Percentiles rank a stretch among this genome's conserved stretches.
Evolutionary conservation across 1,140 invertebrate genomes (phyloP).

Genomic region (Drosophila simulans): DNA sequence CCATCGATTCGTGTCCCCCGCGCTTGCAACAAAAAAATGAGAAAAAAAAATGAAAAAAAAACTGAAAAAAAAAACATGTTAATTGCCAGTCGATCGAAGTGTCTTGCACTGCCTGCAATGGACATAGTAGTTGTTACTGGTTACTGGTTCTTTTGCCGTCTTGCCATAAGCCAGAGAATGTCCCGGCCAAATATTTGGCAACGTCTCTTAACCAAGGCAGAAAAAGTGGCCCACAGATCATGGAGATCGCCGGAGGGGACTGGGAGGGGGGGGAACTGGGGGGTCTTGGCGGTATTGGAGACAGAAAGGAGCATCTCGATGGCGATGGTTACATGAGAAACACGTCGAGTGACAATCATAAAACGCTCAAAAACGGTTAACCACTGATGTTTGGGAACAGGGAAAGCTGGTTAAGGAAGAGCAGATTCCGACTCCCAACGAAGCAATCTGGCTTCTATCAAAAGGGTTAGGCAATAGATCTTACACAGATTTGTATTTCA

Average conservation of each 20-base stretch:
- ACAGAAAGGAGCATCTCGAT: conserved; percentile 4
- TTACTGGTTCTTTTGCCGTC: conserved; percentile 73
- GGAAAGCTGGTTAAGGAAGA: conserved; percentile 24
- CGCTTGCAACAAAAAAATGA: neutral
- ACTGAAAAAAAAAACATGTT: conserved; percentile 60
- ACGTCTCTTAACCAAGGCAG: conserved; percentile 49
- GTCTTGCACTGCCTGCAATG: conserved; percentile 27
- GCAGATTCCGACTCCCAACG: neutral
- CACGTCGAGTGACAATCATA: conserved; percentile 31
- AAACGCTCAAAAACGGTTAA: conserved; percentile 13
- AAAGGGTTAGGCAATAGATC: neutral
- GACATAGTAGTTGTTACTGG: conserved; percentile 32
- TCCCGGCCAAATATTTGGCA: conserved; percentile 68
- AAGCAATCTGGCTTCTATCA: neutral
- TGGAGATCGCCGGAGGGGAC: neutral
- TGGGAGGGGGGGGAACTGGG: neutral
- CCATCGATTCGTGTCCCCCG: conserved; percentile 25
- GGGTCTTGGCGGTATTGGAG: neutral
- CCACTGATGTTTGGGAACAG: conserved; percentile 18
- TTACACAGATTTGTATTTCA: neutral
- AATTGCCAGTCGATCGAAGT: conserved; percentile 59
- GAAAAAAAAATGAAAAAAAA: neutral
- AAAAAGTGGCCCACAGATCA: conserved; percentile 45
- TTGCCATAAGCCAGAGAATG: conserved; percentile 55
- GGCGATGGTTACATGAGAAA: conserved; percentile 46